A percentile compares a stretch with the other conserved stretches of the same genome.
phyloP scores from a whole-genome alignment of 1,140 invertebrate species.

The Euwallacea fornicatus region DNA sequence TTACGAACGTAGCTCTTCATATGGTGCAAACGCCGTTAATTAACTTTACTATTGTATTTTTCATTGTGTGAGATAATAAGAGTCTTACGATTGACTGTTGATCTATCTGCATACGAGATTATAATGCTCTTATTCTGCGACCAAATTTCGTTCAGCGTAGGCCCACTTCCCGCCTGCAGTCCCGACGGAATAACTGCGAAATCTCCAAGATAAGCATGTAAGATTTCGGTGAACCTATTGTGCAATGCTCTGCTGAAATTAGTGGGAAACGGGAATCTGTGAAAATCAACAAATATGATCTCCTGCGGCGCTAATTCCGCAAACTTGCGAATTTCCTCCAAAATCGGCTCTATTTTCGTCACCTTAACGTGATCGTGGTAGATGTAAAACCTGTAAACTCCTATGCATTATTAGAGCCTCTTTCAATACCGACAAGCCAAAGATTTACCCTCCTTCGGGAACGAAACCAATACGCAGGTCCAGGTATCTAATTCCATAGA shows the following conservation, averaged over 20 bases:
- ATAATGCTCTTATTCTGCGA: slow-evolving; percentile 62
- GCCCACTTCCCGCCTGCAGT: slow-evolving; percentile 56
- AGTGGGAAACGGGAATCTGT: slow-evolving; percentile 71
- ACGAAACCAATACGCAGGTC: slow-evolving; percentile 73
- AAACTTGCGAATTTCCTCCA: slow-evolving; percentile 66
- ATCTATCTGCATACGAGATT: slow-evolving; percentile 62
- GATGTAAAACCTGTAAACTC: slow-evolving; percentile 63
- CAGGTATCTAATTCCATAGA: slow-evolving; percentile 78
- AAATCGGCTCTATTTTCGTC: slow-evolving; percentile 62
- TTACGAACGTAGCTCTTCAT: too few relatives aligned
- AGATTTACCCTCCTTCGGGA: slow-evolving; percentile 44
- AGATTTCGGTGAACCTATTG: slow-evolving; percentile 59
- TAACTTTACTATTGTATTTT: too few relatives aligned
- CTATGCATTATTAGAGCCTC: too few relatives aligned
- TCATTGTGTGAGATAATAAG: too few relatives aligned
- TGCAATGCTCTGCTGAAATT: slow-evolving; percentile 61
- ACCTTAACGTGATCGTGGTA: slow-evolving; percentile 71
- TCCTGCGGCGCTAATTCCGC: slow-evolving; percentile 63
- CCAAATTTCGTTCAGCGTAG: slow-evolving; percentile 66
- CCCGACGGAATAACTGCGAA: slow-evolving; percentile 57
- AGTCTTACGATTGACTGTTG: slow-evolving; percentile 41
- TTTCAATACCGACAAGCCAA: not conserved
- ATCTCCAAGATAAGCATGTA: slow-evolving; percentile 64
- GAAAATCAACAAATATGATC: slow-evolving; percentile 71
- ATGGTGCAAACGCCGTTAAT: too few relatives aligned